phyloP scores from a whole-genome alignment of 2,113 vertebrate genomes.

The Scomber scombrus region DNA sequence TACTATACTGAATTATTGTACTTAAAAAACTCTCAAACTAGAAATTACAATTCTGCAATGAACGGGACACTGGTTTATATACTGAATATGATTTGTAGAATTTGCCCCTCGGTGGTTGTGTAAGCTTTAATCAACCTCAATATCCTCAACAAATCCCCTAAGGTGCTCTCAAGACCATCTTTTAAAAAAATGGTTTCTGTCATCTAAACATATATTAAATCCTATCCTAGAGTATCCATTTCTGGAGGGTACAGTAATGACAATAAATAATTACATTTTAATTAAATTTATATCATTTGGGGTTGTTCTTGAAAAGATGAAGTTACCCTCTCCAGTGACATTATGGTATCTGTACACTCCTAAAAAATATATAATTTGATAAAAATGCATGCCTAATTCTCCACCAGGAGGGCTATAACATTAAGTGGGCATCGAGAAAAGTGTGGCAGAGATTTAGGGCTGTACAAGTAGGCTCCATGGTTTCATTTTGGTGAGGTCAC shows the following conservation, averaged over 20 bases:
- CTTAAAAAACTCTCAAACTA: background rate
- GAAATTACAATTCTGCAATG: background rate
- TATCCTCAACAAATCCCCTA: constrained; percentile 44
- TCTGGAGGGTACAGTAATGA: constrained; percentile 35
- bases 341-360: background rate
- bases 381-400: constrained; percentile 13
- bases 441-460: constrained; percentile 15
- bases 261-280: background rate
- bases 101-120: constrained; percentile 25
- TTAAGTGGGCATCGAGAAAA: constrained; percentile 7
- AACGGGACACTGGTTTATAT: constrained; percentile 10
- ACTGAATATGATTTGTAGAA: constrained; percentile 26
- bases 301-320: constrained; percentile 26
- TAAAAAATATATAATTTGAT: constrained; percentile 3
- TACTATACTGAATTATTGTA: background rate
- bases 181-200: background rate
- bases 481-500: constrained; percentile 27
- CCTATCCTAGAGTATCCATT: constrained; percentile 35
- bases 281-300: constrained; percentile 15
- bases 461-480: constrained; percentile 20
- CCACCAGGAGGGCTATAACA: constrained; percentile 6
- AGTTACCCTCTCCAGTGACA: constrained; percentile 36
- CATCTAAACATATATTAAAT: constrained; percentile 27
- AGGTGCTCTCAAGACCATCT: constrained; percentile 23
- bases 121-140: constrained; percentile 51